phyloP scores from a whole-genome alignment of 1,140 invertebrate genomes.

The Drosophila tani region DNA sequence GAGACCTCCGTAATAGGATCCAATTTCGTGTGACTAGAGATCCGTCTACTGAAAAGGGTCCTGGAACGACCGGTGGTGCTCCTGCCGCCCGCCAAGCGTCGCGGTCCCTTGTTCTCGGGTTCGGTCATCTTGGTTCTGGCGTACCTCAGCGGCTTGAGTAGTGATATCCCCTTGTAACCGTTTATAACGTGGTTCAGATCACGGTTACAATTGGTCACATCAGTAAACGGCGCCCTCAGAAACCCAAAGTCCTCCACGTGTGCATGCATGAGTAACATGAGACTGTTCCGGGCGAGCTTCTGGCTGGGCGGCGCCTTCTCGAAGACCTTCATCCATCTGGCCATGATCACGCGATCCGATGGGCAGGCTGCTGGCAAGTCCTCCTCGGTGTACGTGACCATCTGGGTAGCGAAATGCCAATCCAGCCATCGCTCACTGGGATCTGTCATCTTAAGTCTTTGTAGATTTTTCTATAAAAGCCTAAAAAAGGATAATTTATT shows the following conservation, averaged over 20 bases:
- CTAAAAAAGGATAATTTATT: conserved; percentile 16
- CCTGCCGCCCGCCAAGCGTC: background rate
- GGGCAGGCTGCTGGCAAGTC: conserved; percentile 7
- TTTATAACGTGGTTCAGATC: conserved; percentile 51
- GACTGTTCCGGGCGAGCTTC: conserved; percentile 56
- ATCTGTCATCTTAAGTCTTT: conserved; percentile 17
- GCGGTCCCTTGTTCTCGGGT: background rate
- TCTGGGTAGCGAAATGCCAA: conserved; percentile 45
- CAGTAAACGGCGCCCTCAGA: conserved; percentile 52
- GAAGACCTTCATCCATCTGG: conserved; percentile 48
- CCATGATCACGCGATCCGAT: conserved; percentile 46
- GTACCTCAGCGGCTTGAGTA: background rate
- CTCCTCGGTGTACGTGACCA: conserved; percentile 7
- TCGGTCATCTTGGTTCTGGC: background rate
- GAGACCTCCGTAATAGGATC: conserved; percentile 19
- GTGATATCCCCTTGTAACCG: conserved; percentile 33
- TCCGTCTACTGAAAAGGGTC: background rate
- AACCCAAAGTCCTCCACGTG: conserved; percentile 55
- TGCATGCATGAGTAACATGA: conserved; percentile 53
- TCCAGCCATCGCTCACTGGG: conserved; percentile 47
- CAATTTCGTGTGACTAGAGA: background rate
- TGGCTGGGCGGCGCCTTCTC: conserved; percentile 15
- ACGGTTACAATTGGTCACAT: conserved; percentile 29
- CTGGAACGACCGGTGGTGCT: background rate
- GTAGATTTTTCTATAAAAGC: background rate